phyloP scores from a whole-genome alignment of 2,888 invertebrate species.

The Parnassius mnemosyne region DNA sequence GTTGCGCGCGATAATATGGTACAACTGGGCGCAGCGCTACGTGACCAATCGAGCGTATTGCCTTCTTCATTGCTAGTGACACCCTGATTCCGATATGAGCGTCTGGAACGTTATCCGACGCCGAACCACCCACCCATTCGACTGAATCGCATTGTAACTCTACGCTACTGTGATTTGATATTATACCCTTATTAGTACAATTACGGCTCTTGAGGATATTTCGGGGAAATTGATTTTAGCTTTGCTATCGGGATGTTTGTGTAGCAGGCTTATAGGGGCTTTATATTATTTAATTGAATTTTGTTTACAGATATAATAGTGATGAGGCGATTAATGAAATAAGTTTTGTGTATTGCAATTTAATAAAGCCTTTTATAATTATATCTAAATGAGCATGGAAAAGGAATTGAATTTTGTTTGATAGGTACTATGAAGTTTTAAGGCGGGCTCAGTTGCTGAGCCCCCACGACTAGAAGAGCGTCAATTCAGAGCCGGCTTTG shows the following conservation, averaged over 20 bases:
- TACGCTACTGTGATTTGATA: not conserved
- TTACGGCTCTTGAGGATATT: not conserved
- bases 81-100: not conserved
- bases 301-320: not conserved
- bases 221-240: not conserved
- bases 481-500: no score
- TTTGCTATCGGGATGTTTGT: no score
- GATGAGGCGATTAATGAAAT: not conserved
- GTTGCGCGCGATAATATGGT: not conserved
- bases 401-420: no score
- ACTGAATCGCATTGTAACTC: not conserved
- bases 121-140: conserved; percentile 1
- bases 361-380: no score
- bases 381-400: no score
- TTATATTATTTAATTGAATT: not conserved
- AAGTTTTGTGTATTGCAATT: no score
- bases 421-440: no score
- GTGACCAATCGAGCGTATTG: conserved; percentile 20
- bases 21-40: conserved; percentile 2
- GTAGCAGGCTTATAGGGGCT: not conserved
- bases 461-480: no score
- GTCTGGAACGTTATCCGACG: conserved; percentile 8
- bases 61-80: conserved; percentile 12
- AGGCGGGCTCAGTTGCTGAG: no score
- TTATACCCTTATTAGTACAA: not conserved